Evolutionary conservation across 2,888 invertebrate genomes (phyloP).

Genomic region (Sarcophaga variegata): DNA sequence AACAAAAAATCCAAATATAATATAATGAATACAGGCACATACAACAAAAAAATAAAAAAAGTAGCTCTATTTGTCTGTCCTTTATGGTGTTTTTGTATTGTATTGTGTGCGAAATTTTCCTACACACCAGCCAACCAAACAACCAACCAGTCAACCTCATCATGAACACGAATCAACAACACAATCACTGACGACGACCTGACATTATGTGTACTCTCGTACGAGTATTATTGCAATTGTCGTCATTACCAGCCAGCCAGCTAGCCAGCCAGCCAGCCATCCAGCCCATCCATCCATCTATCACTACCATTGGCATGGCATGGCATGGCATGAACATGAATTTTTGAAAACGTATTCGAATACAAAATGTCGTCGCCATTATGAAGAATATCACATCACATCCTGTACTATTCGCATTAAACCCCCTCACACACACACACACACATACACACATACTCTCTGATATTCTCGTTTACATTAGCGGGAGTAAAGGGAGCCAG

Average conservation of each 20-base stretch:
- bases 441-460: background rate
- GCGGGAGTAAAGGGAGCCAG: background rate
- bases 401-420: constrained; percentile 53
- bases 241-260: constrained; percentile 31
- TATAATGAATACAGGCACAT: constrained; percentile 25
- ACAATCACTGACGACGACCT: background rate
- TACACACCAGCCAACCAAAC: constrained; percentile 41
- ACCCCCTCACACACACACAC: background rate
- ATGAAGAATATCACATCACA: constrained; percentile 59
- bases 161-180: constrained; percentile 9
- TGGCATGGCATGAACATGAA: constrained; percentile 23
- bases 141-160: constrained; percentile 17
- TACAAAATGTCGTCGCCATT: constrained; percentile 70
- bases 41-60: background rate
- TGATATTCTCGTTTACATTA: constrained; percentile 5
- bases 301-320: constrained; percentile 47
- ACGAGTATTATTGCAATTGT: constrained; percentile 43
- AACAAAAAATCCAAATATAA: background rate
- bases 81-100: constrained; percentile 33
- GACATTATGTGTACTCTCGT: background rate
- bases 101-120: constrained; percentile 50
- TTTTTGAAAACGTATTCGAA: constrained; percentile 22
- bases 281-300: constrained; percentile 33
- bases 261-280: constrained; percentile 7
- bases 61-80: background rate